Evolutionary conservation across 2,888 invertebrate species (phyloP), one percentile per base, ranked within the genome.

Genomic region (Diaperis boleti): DNA sequence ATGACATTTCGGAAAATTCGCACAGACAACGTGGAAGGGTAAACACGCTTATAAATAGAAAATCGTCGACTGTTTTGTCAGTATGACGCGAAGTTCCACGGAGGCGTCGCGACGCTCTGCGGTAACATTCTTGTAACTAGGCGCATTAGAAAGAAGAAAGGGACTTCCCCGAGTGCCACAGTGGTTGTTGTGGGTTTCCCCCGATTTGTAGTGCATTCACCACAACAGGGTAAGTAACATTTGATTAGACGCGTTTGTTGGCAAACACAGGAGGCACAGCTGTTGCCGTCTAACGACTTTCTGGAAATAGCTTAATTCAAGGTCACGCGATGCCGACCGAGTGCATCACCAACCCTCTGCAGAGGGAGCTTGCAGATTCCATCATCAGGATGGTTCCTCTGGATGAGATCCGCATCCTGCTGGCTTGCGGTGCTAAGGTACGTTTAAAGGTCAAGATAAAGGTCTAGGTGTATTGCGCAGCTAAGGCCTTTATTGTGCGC

Each of bases 301-400:
- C 64, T 61, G 64, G 52, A 64, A 64, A 64, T 61, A 62, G 65
- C 11, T 62, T 41, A 41, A 29, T 10, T 14, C 62, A 62, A 62
- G 62, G 62, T 57, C 50, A 31, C 33, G 35, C 7, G 20, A 91
- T 91, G 91, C 90, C 90, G 59, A 86, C 89, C n/a, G 90, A 90
- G 78, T 88, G 89, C 81, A 86, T 88, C 69, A 85, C 85, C 67
- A 91, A 91, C 81, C 89, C 90, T 33, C 84, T 94, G 67, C 94
- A 94, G 83, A 85, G 95, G 69, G 92, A 94, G 80, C 83, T 96
- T 69, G 95, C 95, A 0, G 96, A 96, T 83, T 91, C 92, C 76
- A 95, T 96, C 80, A 93, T 94, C 69, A 87, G 92, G 54, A 90
- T 93, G 87, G 92, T 93, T 39, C 90, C 94, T 0, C 81, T 95